Evolutionary conservation across 2,113 vertebrate species (phyloP).

Genomic region (Hyaena hyaena): DNA sequence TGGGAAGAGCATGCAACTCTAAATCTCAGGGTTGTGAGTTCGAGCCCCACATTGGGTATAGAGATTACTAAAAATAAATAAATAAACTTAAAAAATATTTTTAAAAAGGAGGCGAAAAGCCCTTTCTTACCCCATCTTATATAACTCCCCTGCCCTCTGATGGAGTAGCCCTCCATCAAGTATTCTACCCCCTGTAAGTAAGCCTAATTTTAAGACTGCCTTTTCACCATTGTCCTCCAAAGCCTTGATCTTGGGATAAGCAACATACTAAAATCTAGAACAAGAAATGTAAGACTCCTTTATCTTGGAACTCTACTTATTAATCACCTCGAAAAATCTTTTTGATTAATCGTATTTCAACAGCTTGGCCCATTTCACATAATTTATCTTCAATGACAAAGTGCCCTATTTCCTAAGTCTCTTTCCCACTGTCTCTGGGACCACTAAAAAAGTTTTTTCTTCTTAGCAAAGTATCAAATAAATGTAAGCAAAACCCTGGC

Average conservation of each 20-base stretch:
- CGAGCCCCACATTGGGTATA: not conserved
- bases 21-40: not conserved
- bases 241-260: not conserved
- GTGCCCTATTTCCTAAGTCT: not conserved
- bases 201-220: not conserved
- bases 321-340: not conserved
- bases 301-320: conserved; percentile 16
- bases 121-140: not conserved
- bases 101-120: not conserved
- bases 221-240: not conserved
- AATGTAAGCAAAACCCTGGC: not conserved
- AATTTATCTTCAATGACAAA: conserved; percentile 22
- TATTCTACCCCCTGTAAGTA: not conserved
- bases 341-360: conserved; percentile 10
- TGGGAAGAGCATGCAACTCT: not conserved
- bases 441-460: not conserved
- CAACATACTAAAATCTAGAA: conserved; percentile 24
- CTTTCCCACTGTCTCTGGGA: not conserved
- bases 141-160: not conserved
- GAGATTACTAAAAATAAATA: not conserved
- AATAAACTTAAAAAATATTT: not conserved
- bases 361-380: not conserved
- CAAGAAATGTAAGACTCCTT: conserved; percentile 7
- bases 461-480: not conserved
- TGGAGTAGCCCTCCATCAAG: not conserved